Percentiles rank a stretch among this genome's conserved stretches.
Conservation (phyloP, 2,113 vertebrate species). For the Herpetotheres cachinnans region DNA sequence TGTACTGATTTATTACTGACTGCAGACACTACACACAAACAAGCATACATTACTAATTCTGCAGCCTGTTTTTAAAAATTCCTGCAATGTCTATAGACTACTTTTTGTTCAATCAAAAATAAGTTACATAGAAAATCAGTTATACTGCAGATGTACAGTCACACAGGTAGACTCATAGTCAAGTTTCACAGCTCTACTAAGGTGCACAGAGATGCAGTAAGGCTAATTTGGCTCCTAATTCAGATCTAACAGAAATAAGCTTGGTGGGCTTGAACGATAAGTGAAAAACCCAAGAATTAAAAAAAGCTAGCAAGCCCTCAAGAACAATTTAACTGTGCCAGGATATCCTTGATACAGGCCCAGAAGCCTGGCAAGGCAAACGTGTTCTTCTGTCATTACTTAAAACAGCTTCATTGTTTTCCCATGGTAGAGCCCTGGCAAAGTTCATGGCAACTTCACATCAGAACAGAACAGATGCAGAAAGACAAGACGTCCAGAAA, state of each 20-base stretch:
- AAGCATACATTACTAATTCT: not conserved
- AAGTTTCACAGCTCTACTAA: slow-evolving; percentile 6
- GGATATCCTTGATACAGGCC: not conserved
- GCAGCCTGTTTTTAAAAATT: not conserved
- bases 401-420: slow-evolving; percentile 7
- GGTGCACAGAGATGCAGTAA: not conserved
- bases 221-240: not conserved
- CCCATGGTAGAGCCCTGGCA: not conserved
- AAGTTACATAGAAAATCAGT: not conserved
- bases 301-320: not conserved
- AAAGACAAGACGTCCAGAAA: not conserved
- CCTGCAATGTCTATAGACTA: not conserved
- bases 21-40: not conserved
- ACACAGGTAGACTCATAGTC: not conserved
- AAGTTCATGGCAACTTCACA: not conserved
- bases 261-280: not conserved
- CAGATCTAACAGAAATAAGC: not conserved
- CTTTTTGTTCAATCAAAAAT: not conserved
- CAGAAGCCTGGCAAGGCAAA: not conserved
- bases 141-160: not conserved
- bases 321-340: not conserved
- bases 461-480: not conserved
- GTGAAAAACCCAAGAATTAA: not conserved
- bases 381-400: not conserved
- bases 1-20: not conserved